Evolutionary conservation across 2,113 vertebrate genomes (phyloP).

Genomic region (Neotoma lepida): DNA sequence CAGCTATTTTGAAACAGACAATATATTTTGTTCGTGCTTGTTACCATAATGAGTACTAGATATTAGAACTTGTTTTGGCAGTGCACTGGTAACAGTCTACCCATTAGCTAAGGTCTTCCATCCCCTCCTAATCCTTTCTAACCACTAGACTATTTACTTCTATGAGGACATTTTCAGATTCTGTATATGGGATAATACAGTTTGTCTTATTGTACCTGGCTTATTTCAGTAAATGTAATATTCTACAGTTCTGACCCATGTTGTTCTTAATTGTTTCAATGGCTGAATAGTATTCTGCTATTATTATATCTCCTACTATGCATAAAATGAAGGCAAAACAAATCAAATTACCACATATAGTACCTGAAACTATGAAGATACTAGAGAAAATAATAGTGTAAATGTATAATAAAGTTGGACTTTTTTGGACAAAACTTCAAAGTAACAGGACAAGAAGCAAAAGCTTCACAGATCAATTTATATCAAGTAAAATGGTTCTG

Average conservation of each 20-base stretch:
- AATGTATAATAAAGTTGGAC: background rate
- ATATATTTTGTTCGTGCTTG: background rate
- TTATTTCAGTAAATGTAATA: background rate
- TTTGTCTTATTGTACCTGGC: background rate
- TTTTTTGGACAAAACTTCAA: background rate
- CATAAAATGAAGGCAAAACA: background rate
- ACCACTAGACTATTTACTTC: background rate
- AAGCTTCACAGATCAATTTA: background rate
- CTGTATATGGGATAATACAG: background rate
- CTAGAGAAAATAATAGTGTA: background rate
- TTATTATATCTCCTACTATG: background rate
- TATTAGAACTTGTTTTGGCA: background rate
- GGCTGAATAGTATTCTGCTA: background rate
- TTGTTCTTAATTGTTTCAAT: background rate
- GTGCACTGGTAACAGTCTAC: background rate
- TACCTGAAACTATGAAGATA: background rate
- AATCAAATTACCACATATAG: background rate
- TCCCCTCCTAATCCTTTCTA: background rate
- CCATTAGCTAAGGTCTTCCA: background rate
- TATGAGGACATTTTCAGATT: background rate
- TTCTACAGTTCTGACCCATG: background rate
- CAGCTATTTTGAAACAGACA: background rate
- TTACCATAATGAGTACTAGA: background rate
- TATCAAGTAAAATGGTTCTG: background rate
- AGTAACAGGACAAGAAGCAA: background rate